A percentile compares a stretch with the other conserved stretches of the same genome.
phyloP scores from a whole-genome alignment of 2,113 vertebrate genomes.

The Scytalopus superciliaris region DNA sequence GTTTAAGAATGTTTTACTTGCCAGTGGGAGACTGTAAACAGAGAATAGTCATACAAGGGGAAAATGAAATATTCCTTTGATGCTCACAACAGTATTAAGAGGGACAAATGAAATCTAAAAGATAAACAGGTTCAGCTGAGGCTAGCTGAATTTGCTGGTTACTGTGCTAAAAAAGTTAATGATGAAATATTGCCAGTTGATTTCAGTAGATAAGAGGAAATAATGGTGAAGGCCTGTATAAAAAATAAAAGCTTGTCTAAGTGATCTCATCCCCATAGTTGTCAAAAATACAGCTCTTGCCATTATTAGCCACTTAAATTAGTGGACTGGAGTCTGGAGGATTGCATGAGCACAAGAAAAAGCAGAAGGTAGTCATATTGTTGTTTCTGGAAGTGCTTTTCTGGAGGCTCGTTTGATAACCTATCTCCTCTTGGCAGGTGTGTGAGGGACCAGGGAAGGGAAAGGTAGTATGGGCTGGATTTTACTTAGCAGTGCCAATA shows the following conservation, averaged over 20 bases:
- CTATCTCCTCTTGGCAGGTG: background rate
- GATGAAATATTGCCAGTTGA: background rate
- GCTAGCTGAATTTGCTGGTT: background rate
- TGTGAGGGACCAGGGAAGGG: background rate
- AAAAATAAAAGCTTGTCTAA: background rate
- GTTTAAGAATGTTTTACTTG: background rate
- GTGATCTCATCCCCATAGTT: background rate
- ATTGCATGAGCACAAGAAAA: background rate
- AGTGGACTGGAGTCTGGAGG: background rate
- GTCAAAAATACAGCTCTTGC: background rate
- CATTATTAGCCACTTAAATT: background rate
- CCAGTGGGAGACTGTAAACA: background rate
- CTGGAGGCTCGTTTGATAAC: background rate
- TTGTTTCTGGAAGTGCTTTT: background rate
- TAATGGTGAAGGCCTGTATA: background rate
- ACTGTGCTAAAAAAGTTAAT: background rate
- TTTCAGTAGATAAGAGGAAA: background rate
- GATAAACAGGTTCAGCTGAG: slow-evolving; percentile 3
- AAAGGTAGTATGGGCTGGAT: background rate
- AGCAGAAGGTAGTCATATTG: background rate
- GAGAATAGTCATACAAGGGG: background rate
- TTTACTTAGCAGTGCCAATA: background rate
- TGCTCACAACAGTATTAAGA: background rate
- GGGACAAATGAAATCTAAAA: background rate
- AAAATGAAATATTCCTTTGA: slow-evolving; percentile 1